A percentile compares a stretch with the other conserved stretches of the same genome.
phyloP scores from a whole-genome alignment of 1,140 invertebrate species.

The Zaprionus inermis region DNA sequence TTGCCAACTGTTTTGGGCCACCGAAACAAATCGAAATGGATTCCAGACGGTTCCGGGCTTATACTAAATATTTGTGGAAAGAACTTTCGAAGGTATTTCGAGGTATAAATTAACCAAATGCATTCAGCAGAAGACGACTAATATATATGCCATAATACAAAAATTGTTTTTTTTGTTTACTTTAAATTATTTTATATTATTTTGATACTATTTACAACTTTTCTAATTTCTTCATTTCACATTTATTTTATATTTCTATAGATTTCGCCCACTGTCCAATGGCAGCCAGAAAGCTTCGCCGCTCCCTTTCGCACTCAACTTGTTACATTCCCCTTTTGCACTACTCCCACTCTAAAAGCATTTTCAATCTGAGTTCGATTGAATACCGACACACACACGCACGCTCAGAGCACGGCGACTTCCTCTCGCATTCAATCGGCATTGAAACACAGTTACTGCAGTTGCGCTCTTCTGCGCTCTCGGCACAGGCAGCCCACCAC shows the following conservation, averaged over 20 bases:
- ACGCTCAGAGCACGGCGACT: too few species aligned
- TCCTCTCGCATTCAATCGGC: background rate
- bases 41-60: background rate
- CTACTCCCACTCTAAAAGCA: background rate
- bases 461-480: conserved; percentile 6
- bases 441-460: conserved; percentile 18
- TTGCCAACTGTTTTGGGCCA: conserved; percentile 10
- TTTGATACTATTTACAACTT: too few species aligned
- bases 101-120: too few species aligned
- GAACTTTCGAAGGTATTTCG: background rate
- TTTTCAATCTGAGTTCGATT: background rate
- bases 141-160: too few species aligned
- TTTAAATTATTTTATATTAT: too few species aligned
- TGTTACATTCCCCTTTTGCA: background rate
- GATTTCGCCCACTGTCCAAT: background rate
- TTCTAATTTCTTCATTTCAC: too few species aligned
- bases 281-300: background rate
- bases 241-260: too few species aligned
- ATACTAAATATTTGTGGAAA: background rate
- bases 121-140: too few species aligned
- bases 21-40: background rate
- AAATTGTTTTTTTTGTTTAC: too few species aligned
- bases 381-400: conserved; percentile 10
- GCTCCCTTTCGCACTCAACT: background rate
- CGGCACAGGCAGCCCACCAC: background rate